These are phyloP conservation scores for Phengaris alcon DNA, from an alignment of 2,888 invertebrate genomes.

Conservation along the genomic window DNA sequence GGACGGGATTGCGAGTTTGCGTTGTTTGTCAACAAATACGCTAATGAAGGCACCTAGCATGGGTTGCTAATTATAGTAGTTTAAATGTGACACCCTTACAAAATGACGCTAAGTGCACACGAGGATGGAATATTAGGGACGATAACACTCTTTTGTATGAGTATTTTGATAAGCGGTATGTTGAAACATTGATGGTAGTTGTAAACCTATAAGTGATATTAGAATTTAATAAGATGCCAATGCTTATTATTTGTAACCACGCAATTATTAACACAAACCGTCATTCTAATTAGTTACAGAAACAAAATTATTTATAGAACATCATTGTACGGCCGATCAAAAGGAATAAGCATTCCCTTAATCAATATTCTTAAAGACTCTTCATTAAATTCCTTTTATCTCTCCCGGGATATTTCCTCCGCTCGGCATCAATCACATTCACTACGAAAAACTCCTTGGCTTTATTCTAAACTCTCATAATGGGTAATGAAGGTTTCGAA, in stretches of 20 bases:
- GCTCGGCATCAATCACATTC: conserved; percentile 78
- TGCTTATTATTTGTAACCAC: not conserved
- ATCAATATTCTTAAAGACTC: conserved; percentile 79
- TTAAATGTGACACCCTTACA: conserved; percentile 79
- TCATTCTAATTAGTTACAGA: conserved; percentile 51
- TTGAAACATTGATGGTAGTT: not conserved
- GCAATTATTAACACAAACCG: not conserved
- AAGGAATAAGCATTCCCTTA: conserved; percentile 78
- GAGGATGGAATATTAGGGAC: conserved; percentile 68
- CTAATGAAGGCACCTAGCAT: conserved; percentile 79
- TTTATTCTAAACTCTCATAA: conserved; percentile 80
- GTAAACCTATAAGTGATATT: not conserved
- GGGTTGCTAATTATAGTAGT: conserved; percentile 80
- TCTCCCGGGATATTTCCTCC: conserved; percentile 77
- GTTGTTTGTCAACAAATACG: conserved; percentile 78
- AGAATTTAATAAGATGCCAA: not conserved
- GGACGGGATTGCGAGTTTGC: conserved; percentile 61
- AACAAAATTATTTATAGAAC: conserved; percentile 72
- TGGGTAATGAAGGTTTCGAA: conserved; percentile 78
- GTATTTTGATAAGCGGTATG: not conserved
- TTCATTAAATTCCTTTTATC: conserved; percentile 80
- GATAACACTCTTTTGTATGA: not conserved
- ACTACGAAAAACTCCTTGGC: conserved; percentile 78
- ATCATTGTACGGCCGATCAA: conserved; percentile 73
- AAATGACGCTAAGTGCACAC: conserved; percentile 70